Base-by-base conservation (phyloP, 2,888 invertebrate species). In the Coleophora deauratella region DNA sequence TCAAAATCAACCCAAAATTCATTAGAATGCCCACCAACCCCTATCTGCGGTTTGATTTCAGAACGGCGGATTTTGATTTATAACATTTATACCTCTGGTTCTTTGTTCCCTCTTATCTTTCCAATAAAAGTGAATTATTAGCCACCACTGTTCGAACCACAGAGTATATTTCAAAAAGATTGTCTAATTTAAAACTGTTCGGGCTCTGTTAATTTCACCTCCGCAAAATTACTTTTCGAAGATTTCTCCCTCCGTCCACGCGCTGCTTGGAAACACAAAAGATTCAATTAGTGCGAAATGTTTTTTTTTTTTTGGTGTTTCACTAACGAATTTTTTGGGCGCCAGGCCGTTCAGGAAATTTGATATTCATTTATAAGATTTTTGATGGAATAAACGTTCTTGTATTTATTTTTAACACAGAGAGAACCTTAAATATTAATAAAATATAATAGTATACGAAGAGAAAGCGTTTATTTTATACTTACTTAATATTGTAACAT, bases 111-210 rank as follows among this genome's bases (percentile, higher is more conserved):
- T 60, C 72, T 80, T 81, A 81, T 80, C 80, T 72, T 62, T 63
- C 72, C 78, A 81, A 81, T 81, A 79, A 82, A 74, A 51, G 69
- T 80, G 78, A 82, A 61, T 76, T 81, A 82, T 78, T 60, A 68
- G 55, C 63, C 57, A 62, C 66, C 70, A 65, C 66, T 71, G 75
- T 58, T 71, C 70, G 62, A 70, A 70, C 59, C 62, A 59, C 57
- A 52, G 52, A 55, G 60, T 63, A 72, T 80, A 77, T 78, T 66
- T 79, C 75, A 80, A 63, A 74, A 65, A 76, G 75, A 79, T 76
- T 75, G 73, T 76, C 78, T 78, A 72, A 80, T 78, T 79, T 79
- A 67, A 77, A 79, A 78, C 66, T 66, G 64, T 62, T 67, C 63
- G 62, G 59, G 62, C 52, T 53, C 56, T 62, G 61, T 66, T 69